Evolutionary conservation across 2,113 vertebrate genomes (phyloP).

Genomic region (Peucedramus taeniatus): DNA sequence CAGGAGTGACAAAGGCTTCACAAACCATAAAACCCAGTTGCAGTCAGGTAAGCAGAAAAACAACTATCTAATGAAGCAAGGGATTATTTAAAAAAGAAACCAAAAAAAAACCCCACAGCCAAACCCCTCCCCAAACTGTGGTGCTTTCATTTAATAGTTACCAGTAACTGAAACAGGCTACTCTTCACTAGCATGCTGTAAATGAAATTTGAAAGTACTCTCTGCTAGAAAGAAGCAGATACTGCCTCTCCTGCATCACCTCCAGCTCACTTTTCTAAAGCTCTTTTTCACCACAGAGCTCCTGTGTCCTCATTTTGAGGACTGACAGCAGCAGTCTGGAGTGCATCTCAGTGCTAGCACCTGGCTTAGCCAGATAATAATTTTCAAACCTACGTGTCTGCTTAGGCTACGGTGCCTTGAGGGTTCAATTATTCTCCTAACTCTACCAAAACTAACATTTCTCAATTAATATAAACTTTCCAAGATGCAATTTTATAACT

Average conservation of each 20-base stretch:
- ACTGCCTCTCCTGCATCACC: neutral
- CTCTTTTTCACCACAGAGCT: neutral
- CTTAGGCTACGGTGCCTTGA: neutral
- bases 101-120: rapidly evolving
- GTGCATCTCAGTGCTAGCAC: neutral
- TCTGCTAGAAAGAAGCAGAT: neutral
- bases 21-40: neutral
- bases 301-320: neutral
- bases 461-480: neutral
- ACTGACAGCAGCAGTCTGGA: neutral
- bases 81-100: neutral
- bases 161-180: neutral
- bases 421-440: neutral
- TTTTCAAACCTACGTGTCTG: neutral
- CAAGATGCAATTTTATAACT: neutral
- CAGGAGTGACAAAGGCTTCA: neutral
- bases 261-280: neutral
- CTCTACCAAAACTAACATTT: neutral
- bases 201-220: neutral
- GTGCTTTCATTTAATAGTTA: neutral
- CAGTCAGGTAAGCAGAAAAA: neutral
- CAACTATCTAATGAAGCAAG: neutral
- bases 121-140: rapidly evolving
- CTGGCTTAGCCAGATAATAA: neutral
- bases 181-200: neutral